Base-by-base conservation (phyloP, 1,140 invertebrate genomes). In the Pomacea maculata region DNA sequence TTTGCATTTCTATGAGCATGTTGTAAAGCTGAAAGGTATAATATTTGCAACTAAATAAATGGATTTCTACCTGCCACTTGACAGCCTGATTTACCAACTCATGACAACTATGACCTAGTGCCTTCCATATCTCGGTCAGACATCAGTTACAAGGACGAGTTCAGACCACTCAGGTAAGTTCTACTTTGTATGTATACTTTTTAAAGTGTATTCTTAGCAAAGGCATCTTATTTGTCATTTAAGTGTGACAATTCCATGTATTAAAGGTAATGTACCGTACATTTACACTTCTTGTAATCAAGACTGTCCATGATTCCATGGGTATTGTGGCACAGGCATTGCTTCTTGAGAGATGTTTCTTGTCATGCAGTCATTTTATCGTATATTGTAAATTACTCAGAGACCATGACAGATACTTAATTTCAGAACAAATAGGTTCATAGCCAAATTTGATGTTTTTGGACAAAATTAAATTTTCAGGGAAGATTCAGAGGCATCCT, bases 401-500 rank as follows among this genome's bases (percentile, higher is more conserved):
- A 54, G 52, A n/a, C 34, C 34, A 45, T 45, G 19, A 9, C 15
- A 65, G 25, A 65, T 17, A 15, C 14, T 17, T n/a, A 29, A 14
- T n/a, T 25, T 25, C 6, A 45, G n/a, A 77, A n/a, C 34, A 45
- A 45, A 45, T 45, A n/a, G 12, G 54, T 11, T 54, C 19, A 61
- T 14, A 29, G 61, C 12, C 52, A 67, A 17, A 68, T 64, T 29
- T 15, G 17, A 67, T 54, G 14, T 54, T 67, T 11, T 63, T 65
- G 45, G 34, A 5, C 45, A 45, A 45, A 45, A 45, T 6, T 45
- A 45, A 45, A 45, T 45, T 79, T 84, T 74, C 80, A 87, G 86
- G 71, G 86, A 87, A 79, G 85, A 86, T 80, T 86, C 85, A 25
- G 85, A 87, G 67, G 70, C 85, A 9, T 87, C 86, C 10, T 85